Conservation (phyloP, 2,888 invertebrate species). For the Lycia hirtaria region DNA sequence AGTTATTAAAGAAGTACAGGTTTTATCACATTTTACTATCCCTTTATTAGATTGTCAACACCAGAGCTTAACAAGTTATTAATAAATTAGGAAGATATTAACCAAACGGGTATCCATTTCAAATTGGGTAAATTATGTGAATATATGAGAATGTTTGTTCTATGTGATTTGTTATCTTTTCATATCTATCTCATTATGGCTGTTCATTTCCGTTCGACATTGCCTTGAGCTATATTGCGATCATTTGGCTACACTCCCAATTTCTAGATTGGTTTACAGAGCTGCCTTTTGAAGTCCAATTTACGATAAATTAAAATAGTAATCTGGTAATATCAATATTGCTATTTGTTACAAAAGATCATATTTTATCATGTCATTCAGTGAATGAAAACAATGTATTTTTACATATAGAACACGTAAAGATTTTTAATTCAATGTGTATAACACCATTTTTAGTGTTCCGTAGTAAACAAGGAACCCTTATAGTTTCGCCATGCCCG, state of each 20-base stretch:
- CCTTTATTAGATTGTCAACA: neutral
- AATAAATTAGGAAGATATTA: conserved; percentile 5
- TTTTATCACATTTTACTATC: too few species aligned
- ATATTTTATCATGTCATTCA: too few species aligned
- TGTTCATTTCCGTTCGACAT: conserved; percentile 5
- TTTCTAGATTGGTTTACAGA: conserved; percentile 4
- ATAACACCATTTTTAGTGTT: too few species aligned
- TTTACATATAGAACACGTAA: too few species aligned
- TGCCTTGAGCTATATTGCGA: conserved; percentile 2
- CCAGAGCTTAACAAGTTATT: neutral
- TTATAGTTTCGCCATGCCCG: too few species aligned
- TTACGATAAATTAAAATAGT: neutral
- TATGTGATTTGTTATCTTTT: conserved; percentile 17
- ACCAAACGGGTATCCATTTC: neutral
- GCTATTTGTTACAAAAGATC: too few species aligned
- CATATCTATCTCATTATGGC: conserved; percentile 18
- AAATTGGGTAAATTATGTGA: conserved; percentile 6
- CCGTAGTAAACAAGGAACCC: too few species aligned
- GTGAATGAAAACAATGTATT: too few species aligned
- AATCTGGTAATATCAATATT: too few species aligned
- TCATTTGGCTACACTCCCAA: conserved; percentile 12
- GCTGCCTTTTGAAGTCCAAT: neutral
- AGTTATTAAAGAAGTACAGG: too few species aligned
- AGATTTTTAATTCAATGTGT: too few species aligned
- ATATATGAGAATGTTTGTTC: conserved; percentile 11